Base-by-base conservation (phyloP, 2,888 invertebrate genomes). In the Deladenus siricidicola region DNA sequence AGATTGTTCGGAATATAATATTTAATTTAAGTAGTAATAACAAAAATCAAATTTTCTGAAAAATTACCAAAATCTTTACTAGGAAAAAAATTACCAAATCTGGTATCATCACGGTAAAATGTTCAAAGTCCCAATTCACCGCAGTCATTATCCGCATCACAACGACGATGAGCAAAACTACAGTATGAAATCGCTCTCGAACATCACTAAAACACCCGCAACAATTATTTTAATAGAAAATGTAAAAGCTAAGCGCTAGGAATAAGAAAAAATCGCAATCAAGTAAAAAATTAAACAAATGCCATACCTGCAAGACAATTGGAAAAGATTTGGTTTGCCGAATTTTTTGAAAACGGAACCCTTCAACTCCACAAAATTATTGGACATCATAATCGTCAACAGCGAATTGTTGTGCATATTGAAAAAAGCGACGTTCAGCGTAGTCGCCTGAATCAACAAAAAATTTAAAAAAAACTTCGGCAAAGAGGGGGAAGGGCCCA, bases 361-460 rank as follows among this genome's bases (percentile, higher is more conserved):
- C 83, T 99, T 98, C 52, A 98, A 83, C 81, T 98, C 98, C n/a
- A 98, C 93, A 84, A 99, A 99, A 84, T 99, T 99, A 80, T 98
- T 99, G 8, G 96, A 94, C 88, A 99, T 92, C 91, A 99, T 94
- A 67, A 98, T 96, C 21, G 94, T 94, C 17, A 99, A 85, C 26
- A 99, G 84, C 52, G 93, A 90, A 80, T 96, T 94, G 81, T 96
- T 98, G 80, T 91, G 94, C 0, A 96, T 93, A 81, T 99, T 99
- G 73, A 99, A 92, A 73, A 99, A 92, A 14, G 98, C 98, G 56
- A 99, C 98, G 83, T 96, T 98, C 21, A 99, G 83, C 10, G 94
- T 93, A 44, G 96, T 94, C 26, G 94, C 94, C 87, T 98, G 90
- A 64, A 90, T 34, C 39, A 34, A 34, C 6, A 34, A 34, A 34